Evolutionary conservation across 2,113 vertebrate genomes (phyloP).

Genomic region (Xiphophorus hellerii): DNA sequence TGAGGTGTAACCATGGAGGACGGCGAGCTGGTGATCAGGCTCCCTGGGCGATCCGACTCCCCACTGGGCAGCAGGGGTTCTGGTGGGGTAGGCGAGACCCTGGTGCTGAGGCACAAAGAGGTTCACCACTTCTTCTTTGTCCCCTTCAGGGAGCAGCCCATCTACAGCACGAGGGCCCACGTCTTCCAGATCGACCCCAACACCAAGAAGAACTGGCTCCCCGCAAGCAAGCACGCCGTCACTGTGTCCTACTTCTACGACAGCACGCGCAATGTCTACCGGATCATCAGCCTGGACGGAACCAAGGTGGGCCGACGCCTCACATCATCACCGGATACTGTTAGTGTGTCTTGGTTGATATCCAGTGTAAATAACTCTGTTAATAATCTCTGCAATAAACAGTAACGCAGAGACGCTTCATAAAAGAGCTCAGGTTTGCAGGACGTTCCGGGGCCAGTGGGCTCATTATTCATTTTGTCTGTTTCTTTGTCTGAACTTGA

Average conservation of each 20-base stretch:
- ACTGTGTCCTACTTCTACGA: conserved; percentile 99
- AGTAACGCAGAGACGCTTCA: conserved; percentile 36
- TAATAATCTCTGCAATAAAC: conserved; percentile 40
- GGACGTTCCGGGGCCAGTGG: background rate
- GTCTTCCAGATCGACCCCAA: conserved; percentile 99
- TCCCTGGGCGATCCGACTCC: conserved; percentile 66
- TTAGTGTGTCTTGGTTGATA: conserved; percentile 19
- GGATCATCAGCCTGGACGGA: conserved; percentile 98
- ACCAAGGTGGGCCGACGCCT: conserved; percentile 87
- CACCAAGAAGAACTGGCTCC: conserved; percentile 99
- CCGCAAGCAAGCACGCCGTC: conserved; percentile 98
- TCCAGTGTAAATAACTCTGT: conserved; percentile 20
- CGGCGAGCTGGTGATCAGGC: conserved; percentile 64
- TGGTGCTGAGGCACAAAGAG: conserved; percentile 74
- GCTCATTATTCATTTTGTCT: conserved; percentile 37
- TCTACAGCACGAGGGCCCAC: conserved; percentile 97
- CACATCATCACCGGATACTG: background rate
- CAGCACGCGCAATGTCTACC: conserved; percentile 98
- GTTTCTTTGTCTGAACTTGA: conserved; percentile 28
- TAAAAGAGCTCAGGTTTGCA: conserved; percentile 41
- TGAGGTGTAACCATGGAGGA: conserved; percentile 61
- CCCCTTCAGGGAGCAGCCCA: conserved; percentile 93
- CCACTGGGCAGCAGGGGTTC: conserved; percentile 43
- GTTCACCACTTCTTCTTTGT: conserved; percentile 83
- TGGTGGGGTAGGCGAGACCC: conserved; percentile 62